Evolutionary conservation across 2,888 invertebrate species (phyloP), one percentile per base, ranked within the genome.

Genomic region (Limnephilus lunatus): DNA sequence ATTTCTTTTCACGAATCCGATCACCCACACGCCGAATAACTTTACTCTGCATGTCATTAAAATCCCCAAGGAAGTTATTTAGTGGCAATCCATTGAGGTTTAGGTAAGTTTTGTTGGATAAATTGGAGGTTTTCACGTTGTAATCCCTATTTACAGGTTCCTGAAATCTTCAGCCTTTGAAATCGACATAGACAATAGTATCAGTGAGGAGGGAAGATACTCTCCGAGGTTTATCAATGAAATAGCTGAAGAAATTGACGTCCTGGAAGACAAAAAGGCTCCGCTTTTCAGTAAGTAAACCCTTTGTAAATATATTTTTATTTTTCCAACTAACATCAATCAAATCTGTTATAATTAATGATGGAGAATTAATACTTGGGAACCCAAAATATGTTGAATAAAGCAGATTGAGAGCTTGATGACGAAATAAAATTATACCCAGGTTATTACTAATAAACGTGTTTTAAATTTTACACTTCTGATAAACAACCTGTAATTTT

Each of bases 221-320:
- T 97, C 98, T 1, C 98, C 98, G 0, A 96, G 98, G 93, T 98
- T 98, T 95, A 96, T 98, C 81, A 98, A 98, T 94, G 98, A 98
- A 94, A 98, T 98, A 91, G 97, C 97, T 92, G 98, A 98, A 94
- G 98, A 98, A 95, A 97, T 98, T 12, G 98, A 98, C 94, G 97
- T 97, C 31, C 97, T 98, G 94, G 98, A 98, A 94, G 98, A 98
- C 94, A 98, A 98, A 95, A 98, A 97, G 94, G 98, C 98, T 92
- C 96, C 97, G 14, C 96, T 97, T 89, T 97, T 98, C 95, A 98
- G 98, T 98, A 96, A 97, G 98, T 97, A 94, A 89, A 80, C 15
- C 15, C 12, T 87, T 87, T 31, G 35, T 25, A 19, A 25, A 82
- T 12, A 44, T 68, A n/a, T 68, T 68, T n/a, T n/a, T 9, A 68